phyloP scores from a whole-genome alignment of 2,797 vertebrate genomes.

The Fratercula arctica region DNA sequence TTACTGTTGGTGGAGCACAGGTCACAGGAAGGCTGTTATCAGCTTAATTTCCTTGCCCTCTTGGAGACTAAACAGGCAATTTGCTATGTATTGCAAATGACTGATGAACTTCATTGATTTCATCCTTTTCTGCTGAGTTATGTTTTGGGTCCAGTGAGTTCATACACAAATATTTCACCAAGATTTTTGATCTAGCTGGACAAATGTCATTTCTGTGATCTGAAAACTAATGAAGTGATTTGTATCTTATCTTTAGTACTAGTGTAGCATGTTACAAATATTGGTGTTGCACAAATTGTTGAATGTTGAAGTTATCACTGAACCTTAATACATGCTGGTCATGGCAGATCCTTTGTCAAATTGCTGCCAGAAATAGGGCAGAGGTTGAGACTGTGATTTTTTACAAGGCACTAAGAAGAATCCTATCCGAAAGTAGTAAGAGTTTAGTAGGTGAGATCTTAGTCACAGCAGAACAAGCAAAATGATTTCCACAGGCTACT shows the following conservation, averaged over 20 bases:
- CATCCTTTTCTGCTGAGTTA: not conserved
- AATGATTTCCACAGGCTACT: not conserved
- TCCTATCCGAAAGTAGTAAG: not conserved
- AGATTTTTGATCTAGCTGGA: not conserved
- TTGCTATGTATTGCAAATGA: not conserved
- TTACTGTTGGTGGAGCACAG: not conserved
- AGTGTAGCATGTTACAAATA: not conserved
- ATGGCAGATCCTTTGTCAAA: not conserved
- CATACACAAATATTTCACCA: slow-evolving; percentile 31
- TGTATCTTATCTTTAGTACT: not conserved
- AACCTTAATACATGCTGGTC: not conserved
- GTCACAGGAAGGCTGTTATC: not conserved
- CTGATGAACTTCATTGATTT: not conserved
- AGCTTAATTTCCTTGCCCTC: not conserved
- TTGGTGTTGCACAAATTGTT: not conserved
- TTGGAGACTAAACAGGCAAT: not conserved
- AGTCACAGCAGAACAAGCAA: not conserved
- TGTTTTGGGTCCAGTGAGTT: not conserved
- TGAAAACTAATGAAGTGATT: not conserved
- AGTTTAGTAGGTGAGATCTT: not conserved
- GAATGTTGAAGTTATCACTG: not conserved
- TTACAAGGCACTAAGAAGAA: not conserved
- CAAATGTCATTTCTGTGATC: not conserved
- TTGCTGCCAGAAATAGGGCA: not conserved
- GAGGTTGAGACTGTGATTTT: not conserved